These are phyloP conservation scores for Ciconia nigra DNA, from an alignment of 2,797 vertebrate species.

Conservation along the genomic window DNA sequence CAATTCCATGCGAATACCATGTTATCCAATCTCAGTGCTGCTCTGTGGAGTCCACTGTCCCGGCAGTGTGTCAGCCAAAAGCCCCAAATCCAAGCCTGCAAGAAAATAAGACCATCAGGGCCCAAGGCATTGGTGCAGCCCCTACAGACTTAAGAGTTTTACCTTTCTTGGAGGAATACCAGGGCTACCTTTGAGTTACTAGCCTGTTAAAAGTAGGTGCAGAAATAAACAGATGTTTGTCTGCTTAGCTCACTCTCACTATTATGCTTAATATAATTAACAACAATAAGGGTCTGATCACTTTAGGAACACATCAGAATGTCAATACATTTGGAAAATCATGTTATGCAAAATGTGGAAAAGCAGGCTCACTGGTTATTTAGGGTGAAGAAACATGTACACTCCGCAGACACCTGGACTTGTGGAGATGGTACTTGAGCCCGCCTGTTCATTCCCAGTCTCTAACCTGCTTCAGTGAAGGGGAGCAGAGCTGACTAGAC, in stretches of 20 bases:
- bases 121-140: not conserved
- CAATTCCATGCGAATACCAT: accelerated
- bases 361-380: not conserved
- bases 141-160: not conserved
- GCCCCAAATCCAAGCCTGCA: not conserved
- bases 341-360: not conserved
- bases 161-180: not conserved
- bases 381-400: not conserved
- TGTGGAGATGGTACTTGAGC: not conserved
- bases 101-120: not conserved
- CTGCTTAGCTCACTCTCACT: not conserved
- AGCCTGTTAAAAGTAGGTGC: not conserved
- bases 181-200: not conserved
- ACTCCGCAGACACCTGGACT: not conserved
- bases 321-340: not conserved
- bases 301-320: not conserved
- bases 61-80: not conserved
- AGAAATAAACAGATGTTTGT: not conserved
- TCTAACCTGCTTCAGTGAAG: not conserved
- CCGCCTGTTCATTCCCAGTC: not conserved
- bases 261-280: not conserved
- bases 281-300: not conserved
- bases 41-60: not conserved
- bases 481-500: not conserved
- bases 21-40: not conserved